Evolutionary conservation across 37 sponge, comb jelly and placozoan species (phyloP), one percentile per base, ranked within the genome.

Genomic region (Spongilla lacustris): DNA sequence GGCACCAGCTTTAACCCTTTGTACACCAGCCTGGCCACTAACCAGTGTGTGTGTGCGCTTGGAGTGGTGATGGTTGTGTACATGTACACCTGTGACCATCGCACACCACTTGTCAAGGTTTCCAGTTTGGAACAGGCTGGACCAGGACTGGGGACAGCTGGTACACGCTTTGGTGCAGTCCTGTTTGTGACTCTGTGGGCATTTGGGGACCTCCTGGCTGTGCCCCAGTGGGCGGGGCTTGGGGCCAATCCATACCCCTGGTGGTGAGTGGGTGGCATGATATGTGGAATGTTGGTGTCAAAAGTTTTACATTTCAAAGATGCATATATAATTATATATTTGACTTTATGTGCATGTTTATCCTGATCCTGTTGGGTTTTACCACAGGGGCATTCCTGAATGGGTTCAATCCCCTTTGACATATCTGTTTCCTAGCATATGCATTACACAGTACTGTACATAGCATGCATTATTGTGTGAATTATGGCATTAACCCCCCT

Each of bases 141-240:
- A 29, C 27, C 0, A 10, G 83, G 89, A 0, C n/a, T 77, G 66
- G 17, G 76, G 0, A 29, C 30, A 24, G 77, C 66, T 5, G 83
- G 67, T 19, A 34, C 76, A 19, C 91, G 90, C 6, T 79, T 85
- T 79, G 93, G 93, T 13, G 73, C 82, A 6, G 73, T 92, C 34
- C 25, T 92, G 73, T 92, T 85, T 69, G 72, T 92, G 77, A 89
- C 86, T 27, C 69, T 35, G 24, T 36, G 66, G 46, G 37, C 88
- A 22, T 92, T 84, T 74, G 84, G 91, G 26, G 91, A 92, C 12
- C 81, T 82, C n/a, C 80, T 86, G 8, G 78, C 89, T 13, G 26
- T 92, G 33, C 27, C 76, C 0, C 50, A 83, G 30, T 92, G 90
- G 90, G 90, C 83, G 4, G 91, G 79, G 70, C 66, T 41, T 0